Base-by-base conservation (phyloP, 2,888 invertebrate genomes). In the Trissoscelio sp. region DNA sequence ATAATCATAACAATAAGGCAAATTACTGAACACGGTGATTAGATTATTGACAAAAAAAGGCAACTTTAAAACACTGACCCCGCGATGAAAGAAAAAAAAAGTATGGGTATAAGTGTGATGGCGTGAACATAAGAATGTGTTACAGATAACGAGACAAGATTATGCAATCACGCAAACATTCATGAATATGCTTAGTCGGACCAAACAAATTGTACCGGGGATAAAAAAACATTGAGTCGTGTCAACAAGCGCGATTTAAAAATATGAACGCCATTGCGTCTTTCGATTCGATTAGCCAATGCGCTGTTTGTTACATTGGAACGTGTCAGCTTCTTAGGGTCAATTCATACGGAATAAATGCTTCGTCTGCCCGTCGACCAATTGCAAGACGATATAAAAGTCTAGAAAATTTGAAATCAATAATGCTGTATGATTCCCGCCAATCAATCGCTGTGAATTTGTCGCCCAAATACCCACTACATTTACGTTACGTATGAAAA, bases 41-140 rank as follows among this genome's bases (percentile, higher is more conserved):
- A 80, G 69, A 75, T 80, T 75, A 75, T 75, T 57, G 70, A 80
- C 80, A 80, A 44, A 69, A 79, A 75, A 70, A 64, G 16, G 55
- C 4, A 44, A 57, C n/a, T 70, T 80, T 64, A 7, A 75, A 75
- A 70, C 64, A 74, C 66, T 66, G 74, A 80, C 74, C 70, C 80
- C 20, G 18, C 48, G 51, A 58, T 46, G 34, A 46, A 57, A 51
- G 46, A 44, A 70, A 70, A 39, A 9, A 37, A 4, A 51, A n/a
- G 6, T 24, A 24, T 6, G 24, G 24, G 42, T 24, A 22, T 64
- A 58, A 9, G 73, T 74, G 18, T 60, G 48, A 60, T 24, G 18
- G 18, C 22, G 37, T 53, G 53, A 67, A 55, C 57, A 28, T 22
- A 74, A 64, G 73, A 64, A 42, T 57, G 64, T 44, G 28, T 55